Evolutionary conservation across 2,113 vertebrate species (phyloP).

Genomic region (Ctenomys sociabilis): DNA sequence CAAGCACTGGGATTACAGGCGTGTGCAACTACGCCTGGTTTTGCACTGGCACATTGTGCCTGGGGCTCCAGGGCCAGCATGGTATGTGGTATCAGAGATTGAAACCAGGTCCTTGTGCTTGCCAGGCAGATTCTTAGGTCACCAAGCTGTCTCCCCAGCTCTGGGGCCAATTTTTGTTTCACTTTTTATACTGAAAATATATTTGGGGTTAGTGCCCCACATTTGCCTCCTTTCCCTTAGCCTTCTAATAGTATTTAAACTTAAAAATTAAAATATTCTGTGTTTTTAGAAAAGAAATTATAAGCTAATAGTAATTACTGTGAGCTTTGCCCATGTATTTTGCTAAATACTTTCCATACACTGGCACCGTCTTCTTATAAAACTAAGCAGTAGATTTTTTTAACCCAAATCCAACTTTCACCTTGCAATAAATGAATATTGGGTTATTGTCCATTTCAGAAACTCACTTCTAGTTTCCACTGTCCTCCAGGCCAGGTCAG

Average conservation of each 20-base stretch:
- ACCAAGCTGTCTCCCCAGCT: too few relatives aligned
- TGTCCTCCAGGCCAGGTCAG: background rate
- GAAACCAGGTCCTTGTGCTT: too few relatives aligned
- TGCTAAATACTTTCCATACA: background rate
- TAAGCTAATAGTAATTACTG: background rate
- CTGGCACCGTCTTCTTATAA: background rate
- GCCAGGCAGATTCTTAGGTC: too few relatives aligned
- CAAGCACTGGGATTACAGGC: too few relatives aligned
- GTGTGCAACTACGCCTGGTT: too few relatives aligned
- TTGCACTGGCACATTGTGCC: too few relatives aligned
- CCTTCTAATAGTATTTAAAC: background rate
- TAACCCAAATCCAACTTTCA: background rate
- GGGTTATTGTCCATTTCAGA: background rate
- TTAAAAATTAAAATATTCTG: background rate
- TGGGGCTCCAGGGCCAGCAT: too few relatives aligned
- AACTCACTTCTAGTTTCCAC: background rate
- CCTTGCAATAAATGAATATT: background rate
- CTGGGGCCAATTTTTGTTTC: background rate
- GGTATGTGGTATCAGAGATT: too few relatives aligned
- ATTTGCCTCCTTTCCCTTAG: slow-evolving; percentile 12
- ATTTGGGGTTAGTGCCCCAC: background rate
- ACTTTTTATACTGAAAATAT: background rate
- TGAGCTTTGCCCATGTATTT: background rate
- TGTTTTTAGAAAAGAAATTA: slow-evolving; percentile 14
- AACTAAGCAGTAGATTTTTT: background rate